Conservation (phyloP, 2,888 invertebrate genomes). For the Oscheius myriophilus region DNA sequence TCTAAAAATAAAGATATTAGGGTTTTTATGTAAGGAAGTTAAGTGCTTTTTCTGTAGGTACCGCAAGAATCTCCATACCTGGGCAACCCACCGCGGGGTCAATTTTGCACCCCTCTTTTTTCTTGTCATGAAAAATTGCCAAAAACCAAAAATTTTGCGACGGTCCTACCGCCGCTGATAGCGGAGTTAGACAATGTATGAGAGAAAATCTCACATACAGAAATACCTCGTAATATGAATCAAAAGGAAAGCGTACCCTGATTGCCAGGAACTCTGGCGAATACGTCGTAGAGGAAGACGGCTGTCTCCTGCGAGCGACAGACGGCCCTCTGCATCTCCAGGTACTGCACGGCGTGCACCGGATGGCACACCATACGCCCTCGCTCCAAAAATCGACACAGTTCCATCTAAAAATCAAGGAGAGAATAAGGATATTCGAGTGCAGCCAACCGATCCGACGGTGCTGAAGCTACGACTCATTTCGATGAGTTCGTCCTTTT, state of each 20-base stretch:
- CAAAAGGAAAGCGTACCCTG: slow-evolving; percentile 14
- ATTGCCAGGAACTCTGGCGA: slow-evolving; percentile 39
- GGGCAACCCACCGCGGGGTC: too few relatives aligned
- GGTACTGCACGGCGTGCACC: slow-evolving; percentile 51
- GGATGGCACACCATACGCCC: slow-evolving; percentile 50
- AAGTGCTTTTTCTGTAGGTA: too few relatives aligned
- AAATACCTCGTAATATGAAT: too few relatives aligned
- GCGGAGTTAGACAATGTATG: not conserved
- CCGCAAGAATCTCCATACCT: too few relatives aligned
- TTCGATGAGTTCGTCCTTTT: slow-evolving; percentile 33
- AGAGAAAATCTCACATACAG: not conserved
- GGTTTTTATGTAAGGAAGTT: too few relatives aligned
- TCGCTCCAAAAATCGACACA: slow-evolving; percentile 48
- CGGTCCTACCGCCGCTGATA: too few relatives aligned
- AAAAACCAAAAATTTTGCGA: slow-evolving; percentile 1
- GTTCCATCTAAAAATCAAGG: slow-evolving; percentile 39
- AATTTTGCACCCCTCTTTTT: too few relatives aligned
- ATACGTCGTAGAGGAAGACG: slow-evolving; percentile 48
- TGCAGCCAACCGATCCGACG: slow-evolving; percentile 35
- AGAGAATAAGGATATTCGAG: not conserved
- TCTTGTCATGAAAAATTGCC: not conserved
- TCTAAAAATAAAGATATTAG: too few relatives aligned
- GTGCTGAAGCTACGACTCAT: slow-evolving; percentile 38
- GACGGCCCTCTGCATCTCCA: slow-evolving; percentile 49
- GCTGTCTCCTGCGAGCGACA: slow-evolving; percentile 46